phyloP scores from a whole-genome alignment of 2,113 vertebrate species.

The Anguilla rostrata region DNA sequence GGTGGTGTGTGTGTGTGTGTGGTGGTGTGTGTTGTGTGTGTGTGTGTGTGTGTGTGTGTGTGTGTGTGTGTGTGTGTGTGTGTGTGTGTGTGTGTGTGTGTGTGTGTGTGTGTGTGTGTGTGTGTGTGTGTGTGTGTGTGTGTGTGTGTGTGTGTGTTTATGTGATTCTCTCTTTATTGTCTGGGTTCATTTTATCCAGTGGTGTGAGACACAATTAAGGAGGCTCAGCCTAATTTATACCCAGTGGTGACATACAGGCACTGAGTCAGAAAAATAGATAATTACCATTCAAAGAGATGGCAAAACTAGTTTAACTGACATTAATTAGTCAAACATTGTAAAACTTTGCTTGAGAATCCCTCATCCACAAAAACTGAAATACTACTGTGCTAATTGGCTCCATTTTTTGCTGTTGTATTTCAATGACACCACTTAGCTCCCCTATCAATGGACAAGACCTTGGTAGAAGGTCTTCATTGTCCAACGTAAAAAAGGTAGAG shows the following conservation, averaged over 20 bases:
- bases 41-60: too few relatives aligned
- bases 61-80: too few relatives aligned
- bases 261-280: conserved; percentile 70
- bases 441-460: neutral
- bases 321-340: conserved; percentile 70
- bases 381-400: conserved; percentile 63
- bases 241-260: conserved; percentile 69
- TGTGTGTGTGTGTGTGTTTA: conserved; percentile 17
- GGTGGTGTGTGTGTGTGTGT: too few relatives aligned
- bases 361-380: conserved; percentile 56
- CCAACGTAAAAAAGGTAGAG: neutral
- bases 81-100: too few relatives aligned
- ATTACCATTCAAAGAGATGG: conserved; percentile 71
- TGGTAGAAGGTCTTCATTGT: neutral
- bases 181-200: conserved; percentile 40
- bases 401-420: conserved; percentile 40
- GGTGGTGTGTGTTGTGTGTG: too few relatives aligned
- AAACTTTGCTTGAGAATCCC: conserved; percentile 57
- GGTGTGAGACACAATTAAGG: conserved; percentile 61
- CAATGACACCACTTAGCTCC: conserved; percentile 18
- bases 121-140: too few relatives aligned
- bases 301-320: conserved; percentile 66
- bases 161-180: conserved; percentile 56
- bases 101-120: too few relatives aligned
- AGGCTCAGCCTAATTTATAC: conserved; percentile 65